phyloP scores from a whole-genome alignment of 1,140 invertebrate genomes.

The Pinna nobilis region DNA sequence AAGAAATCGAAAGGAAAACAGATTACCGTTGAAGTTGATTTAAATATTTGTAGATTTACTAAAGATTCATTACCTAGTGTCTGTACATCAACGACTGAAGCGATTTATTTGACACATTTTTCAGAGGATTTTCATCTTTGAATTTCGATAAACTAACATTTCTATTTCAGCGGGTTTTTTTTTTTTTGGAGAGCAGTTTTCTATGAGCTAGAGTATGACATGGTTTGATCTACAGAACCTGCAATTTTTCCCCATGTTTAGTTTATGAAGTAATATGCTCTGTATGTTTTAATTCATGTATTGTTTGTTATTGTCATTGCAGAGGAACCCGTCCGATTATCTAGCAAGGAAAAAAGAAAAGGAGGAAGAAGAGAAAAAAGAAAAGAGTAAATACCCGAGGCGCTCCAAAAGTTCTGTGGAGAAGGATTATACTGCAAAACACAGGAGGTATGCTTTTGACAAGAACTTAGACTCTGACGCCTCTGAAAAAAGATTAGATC shows the following conservation, averaged over 20 bases:
- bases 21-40: no score
- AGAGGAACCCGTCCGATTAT: constrained; percentile 67
- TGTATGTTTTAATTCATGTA: not conserved
- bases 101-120: no score
- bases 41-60: no score
- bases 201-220: not conserved
- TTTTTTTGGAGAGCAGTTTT: not conserved
- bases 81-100: no score
- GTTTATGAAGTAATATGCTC: not conserved
- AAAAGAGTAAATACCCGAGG: constrained; percentile 48
- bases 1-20: no score
- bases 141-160: no score
- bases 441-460: constrained; percentile 27
- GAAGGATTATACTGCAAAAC: constrained; percentile 39
- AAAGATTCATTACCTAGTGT: no score
- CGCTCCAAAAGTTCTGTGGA: constrained; percentile 43
- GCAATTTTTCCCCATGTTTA: not conserved
- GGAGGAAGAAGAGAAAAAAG: constrained; percentile 57
- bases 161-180: no score
- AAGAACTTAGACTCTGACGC: constrained; percentile 44
- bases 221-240: not conserved
- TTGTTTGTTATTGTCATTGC: constrained; percentile 33
- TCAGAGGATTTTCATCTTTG: no score
- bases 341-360: constrained; percentile 53
- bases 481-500: constrained; percentile 53